Evolutionary conservation across 2,888 invertebrate genomes (phyloP), one percentile per base, ranked within the genome.

Genomic region (Napeogenes inachia): DNA sequence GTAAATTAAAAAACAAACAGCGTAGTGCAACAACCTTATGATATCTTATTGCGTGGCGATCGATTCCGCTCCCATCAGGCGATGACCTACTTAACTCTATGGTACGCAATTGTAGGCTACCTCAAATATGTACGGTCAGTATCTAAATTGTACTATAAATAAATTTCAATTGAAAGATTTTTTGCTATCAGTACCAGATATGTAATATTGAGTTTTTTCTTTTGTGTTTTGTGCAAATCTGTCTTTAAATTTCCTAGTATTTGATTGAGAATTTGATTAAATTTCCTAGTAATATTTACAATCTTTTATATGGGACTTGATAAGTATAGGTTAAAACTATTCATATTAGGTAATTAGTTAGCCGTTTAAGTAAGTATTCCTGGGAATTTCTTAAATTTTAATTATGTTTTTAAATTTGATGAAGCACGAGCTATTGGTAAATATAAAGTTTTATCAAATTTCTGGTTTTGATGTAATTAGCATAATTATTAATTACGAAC

Each of bases 21-120:
- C 42, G 45, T 35, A 63, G 65, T 64, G 62, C 66, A 63, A 64
- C 64, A 63, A 68, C 68, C 68, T 68, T 57, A 45, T 47, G 35
- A 45, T 30, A 30, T 13, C 64, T 61, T 45, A 45, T 62, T 56
- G 59, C 62, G 57, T 63, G 42, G 59, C 60, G 47, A 66, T 66
- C 64, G 63, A 69, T 66, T 58, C 63, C 60, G 64, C 57, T 62
- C 56, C 62, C 58, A 60, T 60, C 66, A 60, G 60, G 64, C 68
- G 66, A 62, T 70, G 67, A 70, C 67, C 68, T 63, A 69, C 61
- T 66, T 66, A 56, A 32, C 56, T 66, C 50, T 46, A 30, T 42
- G 58, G 56, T 67, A 69, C 66, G 65, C 66, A 68, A 58, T 60
- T 60, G 54, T 57, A 58, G 57, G 56, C 30, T 13, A 21, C 42